Base-by-base conservation (phyloP, 2,888 invertebrate genomes). In the Thumatha senex region DNA sequence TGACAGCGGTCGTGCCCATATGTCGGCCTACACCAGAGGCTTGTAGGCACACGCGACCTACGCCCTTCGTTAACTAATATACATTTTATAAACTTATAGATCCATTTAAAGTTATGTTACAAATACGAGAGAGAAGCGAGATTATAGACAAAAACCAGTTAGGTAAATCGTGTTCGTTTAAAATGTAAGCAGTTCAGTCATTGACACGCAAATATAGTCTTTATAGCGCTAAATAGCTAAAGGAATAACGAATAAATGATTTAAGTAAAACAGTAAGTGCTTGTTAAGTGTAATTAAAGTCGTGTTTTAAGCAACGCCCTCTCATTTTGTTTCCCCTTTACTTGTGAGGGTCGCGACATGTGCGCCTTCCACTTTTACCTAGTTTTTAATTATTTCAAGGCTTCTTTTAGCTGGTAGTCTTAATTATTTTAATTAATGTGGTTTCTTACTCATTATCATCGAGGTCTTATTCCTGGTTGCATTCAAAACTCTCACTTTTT, bases 1-100 rank as follows among this genome's bases (percentile, higher is more conserved):
- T 89, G 89, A 89, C 89, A 84, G 80, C 84, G 82, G 82, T 80
- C 80, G 76, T 76, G 84, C 73, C 85, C 89, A 89, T 88, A 87
- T 90, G 89, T 79, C 82, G 81, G 63, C 62, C 62, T 61, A 60
- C 58, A 50, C 58, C 65, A 58, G 54, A 64, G 61, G 67, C 67
- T 62, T 46, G 58, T 54, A 52, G 60, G 54, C 64, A 63, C 87
- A 86, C 86, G 86, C 87, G 70, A 84, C 70, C 74, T 63, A 63
- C 72, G 66, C 67, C 71, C 58, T 66, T 57, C n/a, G n/a, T n/a
- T n/a, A n/a, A 51, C 36, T 42, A 43, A 48, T 40, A 46, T 33
- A 49, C 31, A 29, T 15, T 50, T 36, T 42, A 55, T n/a, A 44
- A n/a, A 30, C 5, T 4, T 14, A 1, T 7, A 31, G 24, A 46